A percentile compares a stretch with the other conserved stretches of the same genome.
Conservation (phyloP, 2,797 vertebrate species). For the Astyanax mexicanus region DNA sequence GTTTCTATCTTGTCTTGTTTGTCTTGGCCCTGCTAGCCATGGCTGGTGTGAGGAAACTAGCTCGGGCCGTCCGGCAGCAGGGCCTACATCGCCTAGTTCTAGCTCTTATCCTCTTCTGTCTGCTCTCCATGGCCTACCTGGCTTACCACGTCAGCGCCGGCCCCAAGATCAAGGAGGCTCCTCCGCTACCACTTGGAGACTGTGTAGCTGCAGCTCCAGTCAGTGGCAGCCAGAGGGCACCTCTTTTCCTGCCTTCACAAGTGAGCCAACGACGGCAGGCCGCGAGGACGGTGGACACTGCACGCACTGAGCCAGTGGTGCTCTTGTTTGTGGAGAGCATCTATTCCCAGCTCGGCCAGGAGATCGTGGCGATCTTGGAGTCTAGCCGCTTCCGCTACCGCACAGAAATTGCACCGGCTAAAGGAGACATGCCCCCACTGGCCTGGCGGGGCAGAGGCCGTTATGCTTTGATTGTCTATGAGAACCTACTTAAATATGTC, state of each 20-base stretch:
- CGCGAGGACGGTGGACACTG: conserved; percentile 57
- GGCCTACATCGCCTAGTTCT: conserved; percentile 79
- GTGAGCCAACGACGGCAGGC: conserved; percentile 85
- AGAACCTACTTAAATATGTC: conserved; percentile 95
- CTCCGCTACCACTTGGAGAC: conserved; percentile 87
- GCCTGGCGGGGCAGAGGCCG: conserved; percentile 90
- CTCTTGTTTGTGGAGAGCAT: conserved; percentile 96
- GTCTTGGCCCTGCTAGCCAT: conserved; percentile 60
- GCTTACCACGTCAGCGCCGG: conserved; percentile 93
- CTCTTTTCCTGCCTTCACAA: conserved; percentile 78
- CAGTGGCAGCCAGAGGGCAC: conserved; percentile 78
- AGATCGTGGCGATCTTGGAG: conserved; percentile 93
- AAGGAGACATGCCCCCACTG: conserved; percentile 93
- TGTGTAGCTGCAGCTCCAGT: conserved; percentile 85
- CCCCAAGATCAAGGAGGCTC: conserved; percentile 80
- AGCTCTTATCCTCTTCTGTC: conserved; percentile 90
- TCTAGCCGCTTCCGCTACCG: conserved; percentile 92
- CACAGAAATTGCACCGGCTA: conserved; percentile 93
- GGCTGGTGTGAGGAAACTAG: conserved; percentile 60
- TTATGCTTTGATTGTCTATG: conserved; percentile 91
- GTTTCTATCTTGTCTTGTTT: neutral
- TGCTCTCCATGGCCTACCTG: conserved; percentile 90
- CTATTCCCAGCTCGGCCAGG: conserved; percentile 96
- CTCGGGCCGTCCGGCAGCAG: conserved; percentile 55
- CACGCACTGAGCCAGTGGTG: conserved; percentile 86